Evolutionary conservation across 2,888 invertebrate genomes (phyloP).

Genomic region (Aplocera efformata): DNA sequence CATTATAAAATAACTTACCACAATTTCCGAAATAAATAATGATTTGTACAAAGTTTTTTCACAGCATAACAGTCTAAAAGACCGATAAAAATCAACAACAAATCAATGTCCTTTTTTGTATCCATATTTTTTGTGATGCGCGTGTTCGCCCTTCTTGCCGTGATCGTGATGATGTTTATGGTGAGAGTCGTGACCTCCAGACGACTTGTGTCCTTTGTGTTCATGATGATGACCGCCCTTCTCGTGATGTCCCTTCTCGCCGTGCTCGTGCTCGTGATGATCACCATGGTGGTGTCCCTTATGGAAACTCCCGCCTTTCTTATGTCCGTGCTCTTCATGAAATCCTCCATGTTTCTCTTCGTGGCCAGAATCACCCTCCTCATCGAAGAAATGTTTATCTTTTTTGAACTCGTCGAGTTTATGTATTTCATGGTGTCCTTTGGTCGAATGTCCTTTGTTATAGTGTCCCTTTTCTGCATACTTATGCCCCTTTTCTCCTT

Average conservation of each 20-base stretch:
- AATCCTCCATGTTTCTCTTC: conserved; percentile 90
- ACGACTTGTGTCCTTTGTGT: conserved; percentile 89
- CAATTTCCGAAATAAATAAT: background rate
- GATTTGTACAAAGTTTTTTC: background rate
- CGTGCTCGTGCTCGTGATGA: conserved; percentile 88
- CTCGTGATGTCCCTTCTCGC: conserved; percentile 89
- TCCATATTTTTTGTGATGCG: conserved; percentile 89
- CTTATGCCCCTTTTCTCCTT: conserved; percentile 84
- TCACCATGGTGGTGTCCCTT: conserved; percentile 90
- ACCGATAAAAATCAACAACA: conserved; percentile 10
- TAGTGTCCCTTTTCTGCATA: conserved; percentile 86
- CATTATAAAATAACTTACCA: no score
- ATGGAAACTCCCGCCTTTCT: conserved; percentile 90
- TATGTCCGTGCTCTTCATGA: conserved; percentile 89
- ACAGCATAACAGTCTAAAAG: conserved; percentile 9
- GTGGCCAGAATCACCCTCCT: conserved; percentile 89
- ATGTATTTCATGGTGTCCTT: conserved; percentile 92
- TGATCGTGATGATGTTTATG: conserved; percentile 87
- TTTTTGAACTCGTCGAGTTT: conserved; percentile 93
- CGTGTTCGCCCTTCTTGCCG: conserved; percentile 89
- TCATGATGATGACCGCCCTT: conserved; percentile 90
- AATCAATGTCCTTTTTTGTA: conserved; percentile 78
- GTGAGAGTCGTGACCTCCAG: conserved; percentile 88
- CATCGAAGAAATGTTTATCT: conserved; percentile 92
- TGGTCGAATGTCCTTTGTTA: conserved; percentile 92